Evolutionary conservation across 2,888 invertebrate genomes (phyloP), one percentile per base, ranked within the genome.

Genomic region (Drosophila differens): DNA sequence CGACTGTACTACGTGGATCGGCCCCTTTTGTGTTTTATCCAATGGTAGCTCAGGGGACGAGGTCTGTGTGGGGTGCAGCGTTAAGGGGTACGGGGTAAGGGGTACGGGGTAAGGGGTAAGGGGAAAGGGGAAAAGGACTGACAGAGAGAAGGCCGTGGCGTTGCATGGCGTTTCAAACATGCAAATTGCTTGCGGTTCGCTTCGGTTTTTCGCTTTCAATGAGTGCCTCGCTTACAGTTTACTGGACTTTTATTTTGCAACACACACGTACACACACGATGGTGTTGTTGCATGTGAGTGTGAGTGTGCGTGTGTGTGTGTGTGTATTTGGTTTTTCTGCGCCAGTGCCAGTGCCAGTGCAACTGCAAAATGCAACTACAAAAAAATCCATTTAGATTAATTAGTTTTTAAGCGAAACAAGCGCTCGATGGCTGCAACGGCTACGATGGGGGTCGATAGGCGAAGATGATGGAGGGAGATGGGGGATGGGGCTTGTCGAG

Each of bases 301-400:
- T 52, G 39, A 57, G 49, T 72, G 49, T 65, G 59, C 52, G 59
- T 61, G 53, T 75, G 54, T 66, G 37, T 70, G 41, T 55, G 55
- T 75, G 62, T 72, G 54, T 74, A 64, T 74, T 65, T 66, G 74
- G 59, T 76, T 82, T 81, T 83, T 75, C 77, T 77, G 54, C 70
- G 79, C 59, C 59, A 64, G 35, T 73, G 79, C 79, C 59, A 64
- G 35, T 74, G 79, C 79, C 61, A 61, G 55, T 25, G 25, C 55
- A n/a, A 65, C 54, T 79, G 65, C 51, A 76, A 58, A 79, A 72
- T 75, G 75, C 79, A 76, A 58, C 69, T 66, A 76, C 73, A 79
- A 79, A 85, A 79, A 89, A 85, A 82, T 85, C 86, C 89, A 89
- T 89, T 89, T 89, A 86, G 86, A 86, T 89, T 89, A 89, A 89